A percentile compares a stretch with the other conserved stretches of the same genome.
Evolutionary conservation across 2,888 invertebrate genomes (phyloP).

Genomic region (Galerucella nymphaeae): DNA sequence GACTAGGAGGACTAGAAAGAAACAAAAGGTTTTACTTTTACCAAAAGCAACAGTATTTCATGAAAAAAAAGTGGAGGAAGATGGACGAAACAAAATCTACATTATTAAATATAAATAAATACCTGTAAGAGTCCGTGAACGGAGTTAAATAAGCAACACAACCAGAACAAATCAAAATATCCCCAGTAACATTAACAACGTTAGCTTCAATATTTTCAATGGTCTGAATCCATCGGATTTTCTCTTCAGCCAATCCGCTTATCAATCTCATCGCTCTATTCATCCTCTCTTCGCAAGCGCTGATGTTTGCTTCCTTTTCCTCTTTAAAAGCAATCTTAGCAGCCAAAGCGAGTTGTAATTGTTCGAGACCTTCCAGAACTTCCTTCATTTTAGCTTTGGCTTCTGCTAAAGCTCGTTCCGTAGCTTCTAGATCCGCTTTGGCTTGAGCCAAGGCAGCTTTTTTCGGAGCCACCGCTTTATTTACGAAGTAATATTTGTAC

Average conservation of each 20-base stretch:
- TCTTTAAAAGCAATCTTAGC: slow-evolving; percentile 78
- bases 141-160: slow-evolving; percentile 86
- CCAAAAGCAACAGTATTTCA: too few relatives aligned
- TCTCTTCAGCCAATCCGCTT: slow-evolving; percentile 55
- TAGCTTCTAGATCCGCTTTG: slow-evolving; percentile 72
- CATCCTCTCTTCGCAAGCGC: slow-evolving; percentile 81
- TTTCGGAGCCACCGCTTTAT: slow-evolving; percentile 86
- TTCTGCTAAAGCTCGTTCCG: slow-evolving; percentile 74
- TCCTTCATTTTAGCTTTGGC: slow-evolving; percentile 84
- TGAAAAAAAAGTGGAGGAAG: too few relatives aligned
- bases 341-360: slow-evolving; percentile 75
- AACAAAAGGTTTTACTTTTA: too few relatives aligned
- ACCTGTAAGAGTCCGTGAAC: slow-evolving; percentile 70
- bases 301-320: slow-evolving; percentile 79
- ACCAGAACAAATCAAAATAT: slow-evolving; percentile 76
- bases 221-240: slow-evolving; percentile 74
- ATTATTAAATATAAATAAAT: neutral
- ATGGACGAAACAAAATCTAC: too few relatives aligned
- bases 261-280: slow-evolving; percentile 77
- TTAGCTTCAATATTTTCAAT: slow-evolving; percentile 71
- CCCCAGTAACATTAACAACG: slow-evolving; percentile 74
- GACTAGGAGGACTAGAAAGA: too few relatives aligned
- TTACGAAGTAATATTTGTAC: slow-evolving; percentile 92
- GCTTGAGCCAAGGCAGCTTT: slow-evolving; percentile 84
- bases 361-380: slow-evolving; percentile 73